These are phyloP conservation scores for Nannospalax galili DNA, from an alignment of 2,113 vertebrate species.

Conservation along the genomic window DNA sequence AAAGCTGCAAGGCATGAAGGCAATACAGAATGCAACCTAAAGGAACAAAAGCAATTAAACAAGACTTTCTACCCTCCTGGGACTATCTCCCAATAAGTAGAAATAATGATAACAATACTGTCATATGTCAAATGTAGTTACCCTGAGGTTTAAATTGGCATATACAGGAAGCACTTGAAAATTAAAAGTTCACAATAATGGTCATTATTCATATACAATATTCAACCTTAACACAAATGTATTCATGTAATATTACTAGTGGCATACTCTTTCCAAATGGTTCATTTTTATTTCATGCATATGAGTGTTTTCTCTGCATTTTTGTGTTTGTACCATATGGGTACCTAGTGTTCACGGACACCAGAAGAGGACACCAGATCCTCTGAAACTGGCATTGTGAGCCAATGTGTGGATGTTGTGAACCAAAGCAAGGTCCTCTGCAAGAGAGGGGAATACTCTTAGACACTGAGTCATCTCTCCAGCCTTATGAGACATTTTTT, in stretches of 20 bases:
- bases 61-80: not conserved
- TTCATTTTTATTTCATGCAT: not conserved
- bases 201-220: not conserved
- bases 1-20: not conserved
- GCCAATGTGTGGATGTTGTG: not conserved
- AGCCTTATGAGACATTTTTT: not conserved
- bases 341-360: not conserved
- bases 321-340: too few relatives aligned
- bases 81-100: not conserved
- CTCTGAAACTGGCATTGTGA: not conserved
- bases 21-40: not conserved
- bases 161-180: not conserved
- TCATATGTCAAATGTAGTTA: not conserved
- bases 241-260: not conserved
- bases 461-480: not conserved
- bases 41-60: not conserved
- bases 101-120: not conserved
- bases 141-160: not conserved
- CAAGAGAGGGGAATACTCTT: too few relatives aligned
- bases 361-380: too few relatives aligned
- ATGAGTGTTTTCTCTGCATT: too few relatives aligned
- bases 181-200: not conserved
- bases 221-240: not conserved
- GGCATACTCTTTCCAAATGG: not conserved
- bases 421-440: too few relatives aligned